Percentiles rank a stretch among this genome's conserved stretches.
Conservation (phyloP, 2,797 vertebrate species). For the Eulemur rubriventer region DNA sequence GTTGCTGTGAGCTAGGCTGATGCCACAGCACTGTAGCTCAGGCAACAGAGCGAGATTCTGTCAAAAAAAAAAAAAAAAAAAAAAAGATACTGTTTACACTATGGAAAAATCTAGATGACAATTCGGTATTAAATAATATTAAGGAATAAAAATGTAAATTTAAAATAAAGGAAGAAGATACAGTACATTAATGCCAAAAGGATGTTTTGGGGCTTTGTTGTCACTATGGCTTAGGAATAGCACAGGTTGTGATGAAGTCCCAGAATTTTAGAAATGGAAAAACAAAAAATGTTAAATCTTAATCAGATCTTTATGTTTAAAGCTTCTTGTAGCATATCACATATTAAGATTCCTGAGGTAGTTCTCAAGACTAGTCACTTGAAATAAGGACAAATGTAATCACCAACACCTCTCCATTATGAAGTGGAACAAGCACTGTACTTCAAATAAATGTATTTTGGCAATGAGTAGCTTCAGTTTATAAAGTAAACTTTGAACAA, state of each 20-base stretch:
- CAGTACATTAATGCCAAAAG: background rate
- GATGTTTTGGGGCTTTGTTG: background rate
- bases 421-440: background rate
- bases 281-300: background rate
- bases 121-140: background rate
- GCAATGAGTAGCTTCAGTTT: background rate
- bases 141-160: background rate
- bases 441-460: background rate
- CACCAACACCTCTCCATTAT: background rate
- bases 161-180: constrained; percentile 12
- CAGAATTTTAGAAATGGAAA: background rate
- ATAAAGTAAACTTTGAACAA: constrained; percentile 16
- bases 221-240: background rate
- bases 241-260: background rate
- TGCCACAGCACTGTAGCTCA: too few species aligned
- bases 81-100: background rate
- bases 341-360: background rate
- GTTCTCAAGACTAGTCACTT: background rate
- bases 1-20: too few species aligned
- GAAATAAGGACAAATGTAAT: background rate
- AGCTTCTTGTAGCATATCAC: background rate
- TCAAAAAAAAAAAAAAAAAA: too few species aligned
- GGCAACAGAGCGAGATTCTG: too few species aligned
- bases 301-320: background rate
- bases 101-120: background rate